Percentiles rank a stretch among this genome's conserved stretches.
These are phyloP conservation scores for Pseudotriccus pelzelni DNA, from an alignment of 2,797 vertebrate species.

Conservation along the genomic window DNA sequence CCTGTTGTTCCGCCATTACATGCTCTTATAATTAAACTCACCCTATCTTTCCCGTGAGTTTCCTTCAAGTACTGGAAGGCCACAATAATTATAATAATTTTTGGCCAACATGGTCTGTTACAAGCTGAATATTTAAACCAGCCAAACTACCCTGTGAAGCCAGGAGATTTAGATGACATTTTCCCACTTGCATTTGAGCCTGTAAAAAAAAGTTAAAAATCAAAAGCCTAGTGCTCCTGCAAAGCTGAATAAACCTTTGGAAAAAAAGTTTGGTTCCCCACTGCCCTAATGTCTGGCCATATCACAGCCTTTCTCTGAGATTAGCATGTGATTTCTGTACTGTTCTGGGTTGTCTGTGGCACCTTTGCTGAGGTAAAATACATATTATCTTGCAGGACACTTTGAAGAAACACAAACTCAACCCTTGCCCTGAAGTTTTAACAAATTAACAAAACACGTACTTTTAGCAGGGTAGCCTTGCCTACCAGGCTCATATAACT, in stretches of 20 bases:
- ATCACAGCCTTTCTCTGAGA: not conserved
- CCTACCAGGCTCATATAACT: not conserved
- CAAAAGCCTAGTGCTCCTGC: not conserved
- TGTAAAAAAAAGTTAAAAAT: not conserved
- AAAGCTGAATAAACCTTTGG: not conserved
- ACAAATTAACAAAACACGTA: not conserved
- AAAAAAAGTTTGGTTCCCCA: not conserved
- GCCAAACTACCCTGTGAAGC: not conserved
- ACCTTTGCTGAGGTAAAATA: not conserved
- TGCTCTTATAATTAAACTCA: not conserved
- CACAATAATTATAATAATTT: not conserved
- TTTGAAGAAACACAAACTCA: not conserved
- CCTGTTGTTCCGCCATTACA: not conserved
- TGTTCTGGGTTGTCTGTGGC: not conserved
- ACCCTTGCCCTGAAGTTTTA: not conserved
- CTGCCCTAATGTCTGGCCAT: accelerated
- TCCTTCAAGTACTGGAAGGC: not conserved
- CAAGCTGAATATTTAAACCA: not conserved
- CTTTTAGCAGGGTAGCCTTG: not conserved
- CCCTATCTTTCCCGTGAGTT: accelerated
- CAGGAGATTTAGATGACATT: accelerated
- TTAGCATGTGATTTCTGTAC: not conserved
- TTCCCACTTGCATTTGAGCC: not conserved
- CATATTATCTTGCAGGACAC: not conserved
- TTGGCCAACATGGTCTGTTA: accelerated